Evolutionary conservation across 2,797 vertebrate species (phyloP), one percentile per base, ranked within the genome.

Genomic region (Hipposideros larvatus): DNA sequence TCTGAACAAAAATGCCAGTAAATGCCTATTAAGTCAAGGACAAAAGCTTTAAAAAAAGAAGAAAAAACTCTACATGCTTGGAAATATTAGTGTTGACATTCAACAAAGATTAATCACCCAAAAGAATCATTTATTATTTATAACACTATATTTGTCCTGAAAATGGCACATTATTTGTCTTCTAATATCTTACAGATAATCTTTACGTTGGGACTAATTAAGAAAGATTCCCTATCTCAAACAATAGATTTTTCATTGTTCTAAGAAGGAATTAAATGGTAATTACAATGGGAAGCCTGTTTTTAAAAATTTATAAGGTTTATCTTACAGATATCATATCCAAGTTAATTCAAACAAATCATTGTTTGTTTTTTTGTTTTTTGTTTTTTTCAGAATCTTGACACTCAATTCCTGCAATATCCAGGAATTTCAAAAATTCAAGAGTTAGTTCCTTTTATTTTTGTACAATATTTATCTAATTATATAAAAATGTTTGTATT

Each of bases 331-430:
- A 59, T 96, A 73, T 51, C 13, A 68, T 57, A 68, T n/a, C 8
- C 37, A 91, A 61, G 11, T 75, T 91, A 91, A 91, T 43, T 79
- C 15, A 87, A 91, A 93, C 2, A 26, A 88, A 93, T 51, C 73
- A 18, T 51, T 51, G 13, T 51, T 51, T 51, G 48, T 14, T 51
- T 51, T 43, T 43, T n/a, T n/a, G n/a, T n/a, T n/a, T n/a, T n/a
- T n/a, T n/a, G n/a, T n/a, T n/a, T n/a, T n/a, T n/a, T n/a, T n/a
- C n/a, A n/a, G n/a, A n/a, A n/a, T n/a, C 8, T 13, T 37, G 51
- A 87, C n/a, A n/a, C 18, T 61, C 18, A 71, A 61, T 61, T 77
- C 28, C 57, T 73, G 11, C 5, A 92, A 73, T 51, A 87, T 16
- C 11, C 4, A 66, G 13, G 11, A 92, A 87, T 82, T 78, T 90